Conservation (phyloP, 2,888 invertebrate genomes). For the Scaptomyza parva region DNA sequence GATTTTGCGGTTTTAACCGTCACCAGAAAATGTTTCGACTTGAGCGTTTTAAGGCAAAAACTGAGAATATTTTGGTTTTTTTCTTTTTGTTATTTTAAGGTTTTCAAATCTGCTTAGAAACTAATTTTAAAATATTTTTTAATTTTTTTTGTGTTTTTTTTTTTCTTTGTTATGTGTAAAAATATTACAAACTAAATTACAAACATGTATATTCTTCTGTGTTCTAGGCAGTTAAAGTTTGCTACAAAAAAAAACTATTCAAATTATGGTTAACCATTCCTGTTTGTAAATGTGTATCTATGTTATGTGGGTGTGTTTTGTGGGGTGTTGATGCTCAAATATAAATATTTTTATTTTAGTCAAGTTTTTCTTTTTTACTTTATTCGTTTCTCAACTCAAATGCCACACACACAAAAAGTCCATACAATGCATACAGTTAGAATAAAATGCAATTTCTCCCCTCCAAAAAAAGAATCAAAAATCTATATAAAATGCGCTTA, state of each 20-base stretch:
- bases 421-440: slow-evolving; percentile 37
- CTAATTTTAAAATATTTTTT: neutral
- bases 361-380: slow-evolving; percentile 13
- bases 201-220: slow-evolving; percentile 69
- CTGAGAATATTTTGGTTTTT: slow-evolving; percentile 30
- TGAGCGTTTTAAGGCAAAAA: slow-evolving; percentile 53
- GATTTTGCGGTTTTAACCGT: slow-evolving; percentile 43
- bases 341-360: slow-evolving; percentile 52
- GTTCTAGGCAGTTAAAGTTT: slow-evolving; percentile 80
- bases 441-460: slow-evolving; percentile 38
- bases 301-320: slow-evolving; percentile 25
- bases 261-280: slow-evolving; percentile 59
- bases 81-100: slow-evolving; percentile 1
- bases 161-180: slow-evolving; percentile 39
- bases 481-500: slow-evolving; percentile 36
- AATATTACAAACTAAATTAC: slow-evolving; percentile 64
- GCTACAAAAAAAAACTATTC: slow-evolving; percentile 66
- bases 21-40: slow-evolving; percentile 48
- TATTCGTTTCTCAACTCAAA: slow-evolving; percentile 17
- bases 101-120: slow-evolving; percentile 13
- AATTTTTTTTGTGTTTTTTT: slow-evolving; percentile 20
- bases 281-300: slow-evolving; percentile 42
- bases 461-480: neutral
- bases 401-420: slow-evolving; percentile 27
- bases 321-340: slow-evolving; percentile 47